Evolutionary conservation across 37 sponge, comb jelly and placozoan genomes (phyloP).

Genomic region (Spongia lamella): DNA sequence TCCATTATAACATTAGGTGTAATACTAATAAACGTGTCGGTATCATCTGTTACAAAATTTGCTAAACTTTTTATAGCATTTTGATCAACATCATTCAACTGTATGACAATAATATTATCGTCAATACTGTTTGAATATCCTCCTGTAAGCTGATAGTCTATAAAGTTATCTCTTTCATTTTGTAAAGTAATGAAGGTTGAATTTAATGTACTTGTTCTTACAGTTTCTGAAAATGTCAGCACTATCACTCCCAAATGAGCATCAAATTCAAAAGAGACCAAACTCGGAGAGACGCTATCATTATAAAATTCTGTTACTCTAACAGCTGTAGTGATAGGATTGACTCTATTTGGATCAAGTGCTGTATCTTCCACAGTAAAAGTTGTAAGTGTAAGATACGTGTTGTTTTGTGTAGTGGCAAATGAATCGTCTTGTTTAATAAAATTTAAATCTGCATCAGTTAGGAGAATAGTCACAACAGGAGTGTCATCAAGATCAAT

Average conservation of each 20-base stretch:
- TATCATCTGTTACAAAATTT: slow-evolving; percentile 34
- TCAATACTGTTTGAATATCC: slow-evolving; percentile 31
- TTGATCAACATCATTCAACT: slow-evolving; percentile 43
- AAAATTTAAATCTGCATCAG: slow-evolving; percentile 52
- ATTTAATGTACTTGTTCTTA: slow-evolving; percentile 57
- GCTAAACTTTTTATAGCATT: slow-evolving; percentile 51
- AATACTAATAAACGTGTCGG: slow-evolving; percentile 51
- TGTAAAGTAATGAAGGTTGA: slow-evolving; percentile 53
- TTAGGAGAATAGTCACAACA: slow-evolving; percentile 30
- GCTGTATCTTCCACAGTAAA: slow-evolving; percentile 48
- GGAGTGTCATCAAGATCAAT: slow-evolving; percentile 41
- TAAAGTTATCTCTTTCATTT: slow-evolving; percentile 18
- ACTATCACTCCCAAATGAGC: slow-evolving; percentile 44
- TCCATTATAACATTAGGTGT: slow-evolving; percentile 41
- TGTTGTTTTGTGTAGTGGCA: slow-evolving; percentile 44
- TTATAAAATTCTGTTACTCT: slow-evolving; percentile 10
- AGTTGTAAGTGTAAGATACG: slow-evolving; percentile 52
- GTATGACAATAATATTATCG: slow-evolving; percentile 24
- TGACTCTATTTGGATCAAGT: slow-evolving; percentile 6
- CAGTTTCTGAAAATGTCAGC: slow-evolving; percentile 83
- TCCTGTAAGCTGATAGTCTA: slow-evolving; percentile 52
- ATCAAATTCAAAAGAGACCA: slow-evolving; percentile 68
- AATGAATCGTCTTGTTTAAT: slow-evolving; percentile 63
- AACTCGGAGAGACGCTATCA: slow-evolving; percentile 55
- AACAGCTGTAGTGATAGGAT: neutral